Evolutionary conservation across 2,888 invertebrate species (phyloP), one percentile per base, ranked within the genome.

Genomic region (Galerucella nymphaeae): DNA sequence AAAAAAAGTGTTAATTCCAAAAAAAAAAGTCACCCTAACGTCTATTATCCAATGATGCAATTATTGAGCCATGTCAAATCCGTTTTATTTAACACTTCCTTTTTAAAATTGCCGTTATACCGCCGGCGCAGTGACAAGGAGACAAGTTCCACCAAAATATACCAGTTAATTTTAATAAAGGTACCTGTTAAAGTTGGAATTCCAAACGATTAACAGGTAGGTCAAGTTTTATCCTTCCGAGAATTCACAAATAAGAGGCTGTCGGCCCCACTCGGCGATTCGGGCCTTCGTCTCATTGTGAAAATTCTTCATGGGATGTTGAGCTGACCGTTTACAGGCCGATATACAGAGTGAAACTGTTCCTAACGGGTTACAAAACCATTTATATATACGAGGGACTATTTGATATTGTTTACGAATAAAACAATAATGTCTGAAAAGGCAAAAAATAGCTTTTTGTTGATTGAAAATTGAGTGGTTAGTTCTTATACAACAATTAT

Each of bases 221-320:
- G 70, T 70, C 64, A 66, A 66, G 71, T 64, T 64, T 61, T 41
- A 62, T 42, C 78, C 79, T 81, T 81, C 82, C 71, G 61, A 77
- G 82, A 82, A 82, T 70, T 77, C 73, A 76, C 78, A 78, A 81
- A 81, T 77, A 77, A 77, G 73, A 75, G 74, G 72, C 77, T 78
- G 79, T 75, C 78, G 77, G 78, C 77, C 76, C 73, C 45, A 62
- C 53, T 66, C 66, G 62, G 75, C 55, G 50, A 30, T 16, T 16
- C 53, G 53, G 64, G 58, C n/a, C 66, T 55, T 69, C 68, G 64
- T 76, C 62, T 76, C 77, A 79, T 81, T 80, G 79, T 82, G 65
- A 64, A 65, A 71, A 67, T 76, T 75, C 70, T 76, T 74, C 61
- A 66, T 62, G 68, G 70, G 75, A 55, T 65, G 67, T 67, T 71